A percentile compares a stretch with the other conserved stretches of the same genome.
These are phyloP conservation scores for Nesidiocoris tenuis DNA, from an alignment of 2,888 invertebrate genomes.

Conservation along the genomic window DNA sequence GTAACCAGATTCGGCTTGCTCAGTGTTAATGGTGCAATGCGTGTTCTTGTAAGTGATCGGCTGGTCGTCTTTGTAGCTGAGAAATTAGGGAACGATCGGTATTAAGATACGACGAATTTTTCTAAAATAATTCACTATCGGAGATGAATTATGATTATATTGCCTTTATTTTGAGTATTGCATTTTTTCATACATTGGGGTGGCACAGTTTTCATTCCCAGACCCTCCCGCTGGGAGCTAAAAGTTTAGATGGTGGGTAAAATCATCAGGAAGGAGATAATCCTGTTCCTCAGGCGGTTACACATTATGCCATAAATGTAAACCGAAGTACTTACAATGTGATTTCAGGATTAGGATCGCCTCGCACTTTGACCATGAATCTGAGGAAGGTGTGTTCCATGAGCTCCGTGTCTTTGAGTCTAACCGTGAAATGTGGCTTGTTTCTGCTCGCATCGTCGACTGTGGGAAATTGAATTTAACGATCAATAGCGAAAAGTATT, in stretches of 20 bases:
- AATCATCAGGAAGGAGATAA: no score
- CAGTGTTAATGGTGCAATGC: conserved; percentile 69
- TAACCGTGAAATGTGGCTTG: conserved; percentile 81
- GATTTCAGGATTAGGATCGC: conserved; percentile 84
- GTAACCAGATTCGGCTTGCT: conserved; percentile 74
- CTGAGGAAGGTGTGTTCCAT: conserved; percentile 81
- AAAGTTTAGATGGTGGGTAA: no score
- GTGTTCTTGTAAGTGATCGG: conserved; percentile 68
- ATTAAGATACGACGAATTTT: no score
- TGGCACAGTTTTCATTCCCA: no score
- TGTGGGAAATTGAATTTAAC: neutral
- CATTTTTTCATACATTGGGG: neutral
- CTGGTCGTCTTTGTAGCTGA: conserved; percentile 77
- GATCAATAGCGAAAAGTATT: neutral
- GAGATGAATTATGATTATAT: no score
- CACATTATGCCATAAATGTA: no score
- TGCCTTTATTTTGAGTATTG: neutral
- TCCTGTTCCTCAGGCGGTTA: no score
- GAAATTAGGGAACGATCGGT: no score
- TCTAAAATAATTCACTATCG: no score
- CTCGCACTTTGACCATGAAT: conserved; percentile 84
- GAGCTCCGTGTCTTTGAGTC: conserved; percentile 83
- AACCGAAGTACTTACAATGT: conserved; percentile 87
- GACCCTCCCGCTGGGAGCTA: no score
- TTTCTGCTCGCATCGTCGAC: conserved; percentile 72